Evolutionary conservation across 2,113 vertebrate species (phyloP), one percentile per base, ranked within the genome.

Genomic region (Pollimyrus isidori): DNA sequence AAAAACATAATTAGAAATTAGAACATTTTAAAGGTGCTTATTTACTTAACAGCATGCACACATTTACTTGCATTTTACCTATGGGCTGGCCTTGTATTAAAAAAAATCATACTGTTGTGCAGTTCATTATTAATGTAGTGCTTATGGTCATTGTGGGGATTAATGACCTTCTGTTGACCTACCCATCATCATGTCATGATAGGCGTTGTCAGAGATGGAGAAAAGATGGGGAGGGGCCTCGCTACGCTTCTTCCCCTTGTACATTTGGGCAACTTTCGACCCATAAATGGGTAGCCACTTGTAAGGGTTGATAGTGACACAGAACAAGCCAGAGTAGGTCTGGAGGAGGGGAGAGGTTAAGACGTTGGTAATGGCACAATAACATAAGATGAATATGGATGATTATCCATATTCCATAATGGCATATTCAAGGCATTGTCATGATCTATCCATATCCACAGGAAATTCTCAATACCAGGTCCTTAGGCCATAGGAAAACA

Each of bases 101-200:
- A 42, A 42, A 39, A 82, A n/a, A n/a, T n/a, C n/a, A n/a, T n/a
- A 45, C 39, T 7, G 9, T 45, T 45, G 26, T 69, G 82, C 45
- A 23, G 82, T 46, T 48, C 23, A 15, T 84, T n/a, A 46, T 84
- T 48, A 84, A 48, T 84, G 82, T 48, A 48, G 7, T 46, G 23
- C 48, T 10, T 48, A 46, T 46, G 21, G 82, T n/a, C 21, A 23
- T 80, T 21, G 82, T 45, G 45, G 7, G 45, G 45, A 46, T 21
- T 11, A 21, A 84, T 48, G 82, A 48, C 39, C 45, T n/a, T 84
- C 45, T 45, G 15, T 26, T 42, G 82, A 45, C 93, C 92, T 90
- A 97, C 96, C 96, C 87, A 96, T 96, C 93, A 96, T 76, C 96
- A 96, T 97, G 95, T 96, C 95, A 84, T 96, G 95, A 90, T 96